These are phyloP conservation scores for Dryobates pubescens DNA, from an alignment of 2,797 vertebrate genomes.

Conservation along the genomic window DNA sequence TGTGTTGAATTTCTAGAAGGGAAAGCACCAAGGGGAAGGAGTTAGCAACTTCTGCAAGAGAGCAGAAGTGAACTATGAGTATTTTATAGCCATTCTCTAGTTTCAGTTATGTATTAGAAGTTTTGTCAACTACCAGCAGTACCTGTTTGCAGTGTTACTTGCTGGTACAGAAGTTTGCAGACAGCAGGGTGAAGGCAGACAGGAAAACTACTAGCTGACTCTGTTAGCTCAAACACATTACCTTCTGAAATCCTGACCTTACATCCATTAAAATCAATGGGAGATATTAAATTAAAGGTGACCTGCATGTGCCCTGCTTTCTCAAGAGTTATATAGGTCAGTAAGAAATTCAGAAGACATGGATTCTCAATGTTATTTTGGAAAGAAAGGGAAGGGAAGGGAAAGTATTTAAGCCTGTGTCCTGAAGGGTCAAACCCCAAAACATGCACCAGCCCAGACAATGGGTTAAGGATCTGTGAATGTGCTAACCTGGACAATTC, in stretches of 20 bases:
- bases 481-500: too few relatives aligned
- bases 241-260: background rate
- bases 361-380: background rate
- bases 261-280: background rate
- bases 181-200: background rate
- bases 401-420: background rate
- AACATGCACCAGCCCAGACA: too few relatives aligned
- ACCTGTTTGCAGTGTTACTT: conserved; percentile 26
- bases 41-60: background rate
- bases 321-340: background rate
- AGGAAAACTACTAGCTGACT: background rate
- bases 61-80: conserved; percentile 28
- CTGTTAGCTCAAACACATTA: background rate
- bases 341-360: background rate
- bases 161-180: conserved; percentile 31
- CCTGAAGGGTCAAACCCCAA: too few relatives aligned
- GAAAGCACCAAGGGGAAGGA: background rate
- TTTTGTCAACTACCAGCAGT: conserved; percentile 35
- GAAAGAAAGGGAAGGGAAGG: background rate
- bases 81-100: conserved; percentile 29
- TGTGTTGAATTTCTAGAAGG: background rate
- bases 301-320: background rate
- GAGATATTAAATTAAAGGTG: background rate
- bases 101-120: conserved; percentile 55
- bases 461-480: too few relatives aligned